Evolutionary conservation across 2,888 invertebrate genomes (phyloP), one percentile per base, ranked within the genome.

Genomic region (Anagyrus pseudococci): DNA sequence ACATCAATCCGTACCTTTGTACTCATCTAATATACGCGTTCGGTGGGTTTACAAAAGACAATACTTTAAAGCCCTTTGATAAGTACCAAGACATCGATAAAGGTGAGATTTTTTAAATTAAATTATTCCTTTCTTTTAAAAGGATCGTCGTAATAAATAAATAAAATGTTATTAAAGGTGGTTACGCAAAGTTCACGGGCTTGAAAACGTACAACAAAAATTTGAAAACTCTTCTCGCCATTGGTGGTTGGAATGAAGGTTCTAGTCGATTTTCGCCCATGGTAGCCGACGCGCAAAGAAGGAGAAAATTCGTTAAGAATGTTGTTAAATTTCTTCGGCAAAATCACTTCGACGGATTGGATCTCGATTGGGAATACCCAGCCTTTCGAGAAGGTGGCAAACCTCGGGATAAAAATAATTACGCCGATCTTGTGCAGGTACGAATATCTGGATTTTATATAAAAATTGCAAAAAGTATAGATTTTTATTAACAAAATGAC

Each of bases 61-160:
- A 94, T 81, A 89, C 92, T 19, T 85, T 96, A 72, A 93, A 93
- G 72, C 94, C 95, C 1, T 96, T 94, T 78, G 96, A 96, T 83
- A 94, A 95, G 78, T 96, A 96, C 80, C 96, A 96, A 83, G 96
- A 96, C 79, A 91, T 96, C 76, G 96, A 96, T 77, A 94, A 96
- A 88, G 95, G 95, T 94, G 77, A 77, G 17, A 29, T 22, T 20
- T 46, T 20, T 41, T 29, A 15, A n/a, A n/a, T 49, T 20, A 40
- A 37, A 46, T 19, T 33, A 7, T 37, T 2, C 4, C 22, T 22
- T 10, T 23, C 22, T 46, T 22, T 26, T 1, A 22, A 26, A 37
- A 2, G n/a, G 7, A 20, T n/a, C 29, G 19, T 50, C 17, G 3
- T 53, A 17, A 8, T 37, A 44, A 44, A 22, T 43, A 15, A 19